Base-by-base conservation (phyloP, 2,797 vertebrate species). In the Euphonia xanthogaster region DNA sequence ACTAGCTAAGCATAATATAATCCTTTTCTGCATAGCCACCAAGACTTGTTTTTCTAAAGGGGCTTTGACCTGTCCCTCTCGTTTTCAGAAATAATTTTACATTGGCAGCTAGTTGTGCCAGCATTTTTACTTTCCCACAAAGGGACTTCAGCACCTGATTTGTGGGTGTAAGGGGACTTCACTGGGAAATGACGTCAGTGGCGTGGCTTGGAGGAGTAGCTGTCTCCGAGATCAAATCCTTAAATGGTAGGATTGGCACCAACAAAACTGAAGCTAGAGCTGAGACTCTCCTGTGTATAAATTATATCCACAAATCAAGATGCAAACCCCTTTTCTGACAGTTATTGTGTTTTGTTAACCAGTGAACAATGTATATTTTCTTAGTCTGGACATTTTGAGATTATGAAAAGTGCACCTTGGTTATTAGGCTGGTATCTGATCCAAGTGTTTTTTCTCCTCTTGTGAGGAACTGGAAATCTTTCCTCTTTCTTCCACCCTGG, bases 131-230 rank as follows among this genome's bases (percentile, higher is more conserved):
- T 91, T 14, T 70, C 88, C 95, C 93, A 54, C 87, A 70, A 93
- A 40, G 88, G 85, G 94, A 97, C 81, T 96, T 91, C 77, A 96
- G 93, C 89, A 96, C 94, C 96, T 97, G 96, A 96, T 96, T 96
- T 97, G 91, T 96, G 96, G 90, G 88, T 74, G 84, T 77, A 94
- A 78, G 51, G 94, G 82, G 94, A 96, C 95, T 94, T 81, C 82
- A 67, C 62, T 16, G 82, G 95, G 96, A 97, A 97, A 94, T 97
- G 51, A 96, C 48, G 31, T 94, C 92, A 94, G 92, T 35, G 80
- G 60, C 0, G 6, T 90, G 77, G 85, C 89, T 94, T 62, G 24
- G 73, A 93, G 84, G 80, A 94, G 82, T 88, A 73, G 77, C 73
- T 79, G 89, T 81, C 93, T 96, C 75, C 0, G 2, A 90, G 85